These are phyloP conservation scores for Crotalus viridis DNA, from an alignment of 2,113 vertebrate species.

Conservation along the genomic window DNA sequence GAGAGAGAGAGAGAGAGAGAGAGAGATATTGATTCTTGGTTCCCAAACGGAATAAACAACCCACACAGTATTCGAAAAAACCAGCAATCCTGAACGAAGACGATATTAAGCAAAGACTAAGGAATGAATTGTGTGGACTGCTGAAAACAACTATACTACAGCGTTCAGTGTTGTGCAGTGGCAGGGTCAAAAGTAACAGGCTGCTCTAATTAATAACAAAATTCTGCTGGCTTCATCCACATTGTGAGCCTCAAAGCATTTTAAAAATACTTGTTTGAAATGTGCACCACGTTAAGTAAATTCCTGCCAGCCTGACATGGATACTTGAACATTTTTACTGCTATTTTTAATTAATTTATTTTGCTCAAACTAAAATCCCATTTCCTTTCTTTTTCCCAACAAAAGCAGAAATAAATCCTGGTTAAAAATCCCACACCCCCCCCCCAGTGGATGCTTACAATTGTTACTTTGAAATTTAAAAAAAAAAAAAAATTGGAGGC, in stretches of 20 bases:
- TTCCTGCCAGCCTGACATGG: background rate
- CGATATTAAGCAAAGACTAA: background rate
- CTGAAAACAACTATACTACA: background rate
- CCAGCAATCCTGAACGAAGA: background rate
- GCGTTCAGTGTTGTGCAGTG: background rate
- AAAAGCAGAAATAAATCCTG: background rate
- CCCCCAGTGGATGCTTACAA: background rate
- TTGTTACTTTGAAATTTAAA: background rate
- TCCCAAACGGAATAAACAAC: background rate
- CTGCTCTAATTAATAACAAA: background rate
- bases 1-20: too few relatives aligned
- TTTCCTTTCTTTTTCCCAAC: background rate
- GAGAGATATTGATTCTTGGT: background rate
- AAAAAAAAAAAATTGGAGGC: background rate
- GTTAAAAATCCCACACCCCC: rapidly evolving
- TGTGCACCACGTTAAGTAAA: background rate
- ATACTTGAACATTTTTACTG: background rate
- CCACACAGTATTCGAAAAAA: background rate
- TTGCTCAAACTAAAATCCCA: background rate
- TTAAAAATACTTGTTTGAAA: background rate
- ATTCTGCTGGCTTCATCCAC: background rate
- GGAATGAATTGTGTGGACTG: background rate
- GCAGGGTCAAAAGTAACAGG: background rate
- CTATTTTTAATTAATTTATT: background rate
- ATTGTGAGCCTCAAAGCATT: background rate